Evolutionary conservation across 2,888 invertebrate species (phyloP), one percentile per base, ranked within the genome.

Genomic region (Perithous albicinctus): DNA sequence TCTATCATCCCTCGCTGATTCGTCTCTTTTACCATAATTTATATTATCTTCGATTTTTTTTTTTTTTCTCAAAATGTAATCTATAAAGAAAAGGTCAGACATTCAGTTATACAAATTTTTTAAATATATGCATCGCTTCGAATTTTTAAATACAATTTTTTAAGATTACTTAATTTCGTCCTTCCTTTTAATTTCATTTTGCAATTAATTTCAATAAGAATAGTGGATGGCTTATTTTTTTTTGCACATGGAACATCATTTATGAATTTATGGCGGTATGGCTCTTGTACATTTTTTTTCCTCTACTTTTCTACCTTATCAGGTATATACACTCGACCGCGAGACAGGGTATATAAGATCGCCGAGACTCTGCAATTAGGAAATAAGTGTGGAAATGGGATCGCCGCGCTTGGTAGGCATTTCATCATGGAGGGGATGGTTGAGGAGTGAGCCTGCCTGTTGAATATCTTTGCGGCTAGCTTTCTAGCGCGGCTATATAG

Each of bases 361-460:
- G 67, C 43, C 51, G 20, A 10, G 75, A 51, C 46, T n/a, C n/a
- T 70, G 69, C 78, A 75, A 81, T 78, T 81, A 83, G 83, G 78
- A 78, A 81, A 81, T 83, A 83, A 75, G 61, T 43, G 32, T 72
- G 81, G 83, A 81, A 81, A 83, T 80, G 66, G 59, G 56, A 61
- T 75, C 73, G 48, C 10, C 76, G n/a, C 59, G 69, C 78, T 32
- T 35, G 48, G 32, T 56, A 26, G n/a, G 61, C 10, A 56, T 64
- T 56, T 43, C 35, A 35, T 46, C 46, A 38, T 7, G 43, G 7
- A 43, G 43, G 26, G 43, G 32, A 18, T 41, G 15, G 18, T 38
- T 6, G 23, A 35, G 35, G 5, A 32, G 48, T 12, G 48, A 64
- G 64, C n/a, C 15, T 20, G 73, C 61, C 61, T 61, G 48, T 73